Base-by-base conservation (phyloP, 1,140 invertebrate species). In the Asbolus verrucosus region DNA sequence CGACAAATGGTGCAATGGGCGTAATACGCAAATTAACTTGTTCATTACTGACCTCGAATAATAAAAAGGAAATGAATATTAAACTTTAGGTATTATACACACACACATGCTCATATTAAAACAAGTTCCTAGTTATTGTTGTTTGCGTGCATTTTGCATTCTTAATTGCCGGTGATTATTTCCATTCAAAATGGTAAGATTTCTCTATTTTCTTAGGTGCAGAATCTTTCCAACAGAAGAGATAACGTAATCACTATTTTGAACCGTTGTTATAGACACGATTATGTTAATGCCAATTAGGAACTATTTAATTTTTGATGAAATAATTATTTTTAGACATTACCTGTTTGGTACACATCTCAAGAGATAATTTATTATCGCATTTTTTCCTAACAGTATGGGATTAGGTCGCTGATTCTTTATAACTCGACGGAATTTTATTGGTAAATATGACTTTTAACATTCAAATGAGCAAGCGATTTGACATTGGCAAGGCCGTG, bases 1-100 rank as follows among this genome's bases (percentile, higher is more conserved):
- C 18, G 61, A 63, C 61, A 63, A 63, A 63, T 63, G 61, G 61
- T 63, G 33, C 39, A 39, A 63, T 63, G 61, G 61, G 61, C 61
- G 61, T 63, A 63, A 63, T 63, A 63, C 61, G 61, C 61, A 63
- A 63, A 63, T 63, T 63, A 63, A 63, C 61, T 39, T 63, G 61
- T 63, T 63, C 61, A 63, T 63, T 63, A 63, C 39, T 63, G 61
- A 63, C 61, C 61, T 63, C 61, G 61, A 63, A 63, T 39, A 38
- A 54, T 19, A 54, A 54, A 54, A 54, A 54, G 46, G 19, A 30
- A 50, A 50, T 50, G 43, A 50, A 50, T 50, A 50, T 50, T 50
- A 50, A 50, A 50, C n/a, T 21, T 9, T 11, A 21, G 21, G 43
- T 24, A 24, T 50, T 50, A 2, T 15, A 50, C 15, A 50, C 16